Base-by-base conservation (phyloP, 2,113 vertebrate genomes). In the Varanus salvator region DNA sequence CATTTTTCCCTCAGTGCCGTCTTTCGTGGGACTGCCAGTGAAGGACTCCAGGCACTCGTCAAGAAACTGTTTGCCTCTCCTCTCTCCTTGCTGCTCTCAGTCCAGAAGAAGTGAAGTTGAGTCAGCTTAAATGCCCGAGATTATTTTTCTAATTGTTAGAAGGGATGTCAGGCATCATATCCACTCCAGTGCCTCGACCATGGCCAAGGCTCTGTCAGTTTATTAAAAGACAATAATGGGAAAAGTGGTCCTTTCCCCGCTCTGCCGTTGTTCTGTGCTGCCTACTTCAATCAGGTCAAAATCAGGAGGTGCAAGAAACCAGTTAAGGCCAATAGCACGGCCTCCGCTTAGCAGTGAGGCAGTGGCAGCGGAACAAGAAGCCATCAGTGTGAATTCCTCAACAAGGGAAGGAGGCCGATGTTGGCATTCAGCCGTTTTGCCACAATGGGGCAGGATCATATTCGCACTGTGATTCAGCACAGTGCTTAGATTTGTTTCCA, bases 1-100 rank as follows among this genome's bases (percentile, higher is more conserved):
- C 8, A 48, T 93, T 96, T 87, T 86, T 92, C 87, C 52, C 34
- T 14, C 5, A 44, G 27, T 87, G 71, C 50, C 84, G 92, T 66
- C 38, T 87, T 92, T 81, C 88, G 91, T 93, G 92, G 60, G 74
- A 77, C 90, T 64, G 85, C 74, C 87, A 84, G 92, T 90, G 88
- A 92, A 92, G 91, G 50, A 94, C 60, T 83, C 93, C 4, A 0
- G 60, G 64, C 17, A 25, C 34, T 48, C 50, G 76, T 84, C 60
- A 89, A 88, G 77, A 88, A 85, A 93, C 75, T 75, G 82, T 5
- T 4, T 80, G 71, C 27, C 19, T 38, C 29, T 29, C 38, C 31
- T 29, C 54, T 29, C 38, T n/a, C 23, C 54, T 87, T 90, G 31
- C 31, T 52, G 27, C 34, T 68, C 77, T 76, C 66, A 86, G 14